A percentile compares a stretch with the other conserved stretches of the same genome.
Evolutionary conservation across 2,888 invertebrate genomes (phyloP).

Genomic region (Mantis religiosa): DNA sequence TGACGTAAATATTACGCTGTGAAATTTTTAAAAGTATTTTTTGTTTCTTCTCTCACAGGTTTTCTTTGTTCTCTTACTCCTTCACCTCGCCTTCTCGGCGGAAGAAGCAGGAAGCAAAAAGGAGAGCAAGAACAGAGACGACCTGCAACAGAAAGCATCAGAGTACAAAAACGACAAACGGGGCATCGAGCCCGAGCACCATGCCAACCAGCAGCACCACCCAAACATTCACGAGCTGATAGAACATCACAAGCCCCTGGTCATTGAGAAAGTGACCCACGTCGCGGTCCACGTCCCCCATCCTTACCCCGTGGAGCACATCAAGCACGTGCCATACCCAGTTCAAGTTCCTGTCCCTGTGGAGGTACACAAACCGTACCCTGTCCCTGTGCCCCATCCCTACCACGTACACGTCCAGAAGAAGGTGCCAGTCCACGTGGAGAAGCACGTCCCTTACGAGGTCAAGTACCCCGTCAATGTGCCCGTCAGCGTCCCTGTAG

Average conservation of each 20-base stretch:
- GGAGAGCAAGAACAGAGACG: background rate
- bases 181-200: background rate
- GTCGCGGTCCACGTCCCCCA: slow-evolving; percentile 37
- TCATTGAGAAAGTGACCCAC: slow-evolving; percentile 23
- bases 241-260: slow-evolving; percentile 19
- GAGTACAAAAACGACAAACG: background rate
- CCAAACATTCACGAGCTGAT: background rate
- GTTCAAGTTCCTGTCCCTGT: slow-evolving; percentile 51
- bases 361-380: slow-evolving; percentile 62
- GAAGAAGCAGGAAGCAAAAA: background rate
- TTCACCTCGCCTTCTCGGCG: background rate
- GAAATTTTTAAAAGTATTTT: no score
- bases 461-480: slow-evolving; percentile 60
- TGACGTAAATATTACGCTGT: no score
- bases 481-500: slow-evolving; percentile 49
- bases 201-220: background rate
- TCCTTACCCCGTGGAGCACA: slow-evolving; percentile 40
- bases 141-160: background rate
- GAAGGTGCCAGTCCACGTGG: slow-evolving; percentile 46
- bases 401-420: slow-evolving; percentile 34
- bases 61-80: background rate
- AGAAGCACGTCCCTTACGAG: slow-evolving; percentile 20
- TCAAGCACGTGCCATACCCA: slow-evolving; percentile 41
- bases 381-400: slow-evolving; percentile 48
- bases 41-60: background rate